Base-by-base conservation (phyloP, 2,888 invertebrate species). In the Copidosoma aretas region DNA sequence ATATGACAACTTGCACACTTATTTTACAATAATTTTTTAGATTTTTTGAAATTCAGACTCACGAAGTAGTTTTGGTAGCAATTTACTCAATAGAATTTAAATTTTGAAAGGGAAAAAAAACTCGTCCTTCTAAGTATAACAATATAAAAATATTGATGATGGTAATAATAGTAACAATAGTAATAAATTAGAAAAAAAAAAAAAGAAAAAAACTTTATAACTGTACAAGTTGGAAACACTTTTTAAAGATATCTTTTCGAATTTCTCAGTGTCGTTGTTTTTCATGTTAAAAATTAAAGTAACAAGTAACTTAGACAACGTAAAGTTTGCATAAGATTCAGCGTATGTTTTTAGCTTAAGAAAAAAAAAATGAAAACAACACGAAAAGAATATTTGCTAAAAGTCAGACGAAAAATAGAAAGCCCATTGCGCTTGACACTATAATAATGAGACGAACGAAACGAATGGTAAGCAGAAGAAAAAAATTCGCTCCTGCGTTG, bases 401-500 rank as follows among this genome's bases (percentile, higher is more conserved):
- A 68, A 32, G 62, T n/a, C 64, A 62, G 67, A 73, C 8, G 32
- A 32, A 32, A 32, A 32, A 32, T 32, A 32, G 8, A 32, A 32
- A 32, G 32, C 32, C 8, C 32, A 32, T 32, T 32, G 32, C 32
- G 8, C 32, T 8, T 8, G 67, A 73, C 71, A 73, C 73, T 76
- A 73, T 75, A 74, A 74, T 76, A 75, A 74, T 75, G 73, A 32
- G 32, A 32, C 32, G 32, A 32, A 32, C 32, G 32, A 32, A 32
- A 32, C 32, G 32, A 32, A 32, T 8, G 8, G 32, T 32, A 32
- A 32, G 32, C 32, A 32, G 32, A 32, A 32, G 32, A 32, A 32
- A 32, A 32, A 32, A 32, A 32, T 32, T 32, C 32, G 8, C 8
- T 32, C 32, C 32, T 32, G 32, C 32, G 32, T 32, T 8, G 8